Conservation (phyloP, 2,888 invertebrate genomes). For the Macrosiphum euphorbiae region DNA sequence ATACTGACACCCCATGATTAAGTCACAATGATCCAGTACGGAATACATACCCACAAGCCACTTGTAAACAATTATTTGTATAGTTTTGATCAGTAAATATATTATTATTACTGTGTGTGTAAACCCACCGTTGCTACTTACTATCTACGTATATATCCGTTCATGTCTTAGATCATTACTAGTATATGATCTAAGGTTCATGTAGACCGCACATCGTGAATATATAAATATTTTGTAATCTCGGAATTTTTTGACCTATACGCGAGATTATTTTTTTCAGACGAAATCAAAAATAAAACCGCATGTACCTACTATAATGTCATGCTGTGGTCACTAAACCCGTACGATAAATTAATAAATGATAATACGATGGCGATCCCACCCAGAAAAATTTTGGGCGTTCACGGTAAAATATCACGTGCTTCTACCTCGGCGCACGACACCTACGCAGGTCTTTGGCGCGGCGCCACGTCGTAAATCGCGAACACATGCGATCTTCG, state of each 20-base stretch:
- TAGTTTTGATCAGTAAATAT: not conserved
- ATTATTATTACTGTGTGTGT: no score
- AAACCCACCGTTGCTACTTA: not conserved
- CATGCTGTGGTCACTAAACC: not conserved
- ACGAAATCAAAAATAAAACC: not conserved
- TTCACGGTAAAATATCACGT: conserved; percentile 21
- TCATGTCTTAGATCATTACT: no score
- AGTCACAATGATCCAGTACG: not conserved
- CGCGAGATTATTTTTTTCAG: not conserved
- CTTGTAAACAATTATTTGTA: not conserved
- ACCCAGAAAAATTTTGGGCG: conserved; percentile 29
- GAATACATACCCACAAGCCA: not conserved
- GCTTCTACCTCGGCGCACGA: not conserved
- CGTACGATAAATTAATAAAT: not conserved
- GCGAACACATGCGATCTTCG: not conserved
- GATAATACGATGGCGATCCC: conserved; percentile 12
- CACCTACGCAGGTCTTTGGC: conserved; percentile 43
- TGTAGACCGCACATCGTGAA: not conserved
- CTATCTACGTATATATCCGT: not conserved
- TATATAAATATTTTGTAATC: not conserved
- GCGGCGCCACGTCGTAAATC: conserved; percentile 48
- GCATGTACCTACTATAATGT: no score
- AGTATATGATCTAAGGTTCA: no score
- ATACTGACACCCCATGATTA: not conserved
- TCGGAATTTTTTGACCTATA: not conserved